Base-by-base conservation (phyloP, 2,797 vertebrate species). In the Catostomus latipinnis region DNA sequence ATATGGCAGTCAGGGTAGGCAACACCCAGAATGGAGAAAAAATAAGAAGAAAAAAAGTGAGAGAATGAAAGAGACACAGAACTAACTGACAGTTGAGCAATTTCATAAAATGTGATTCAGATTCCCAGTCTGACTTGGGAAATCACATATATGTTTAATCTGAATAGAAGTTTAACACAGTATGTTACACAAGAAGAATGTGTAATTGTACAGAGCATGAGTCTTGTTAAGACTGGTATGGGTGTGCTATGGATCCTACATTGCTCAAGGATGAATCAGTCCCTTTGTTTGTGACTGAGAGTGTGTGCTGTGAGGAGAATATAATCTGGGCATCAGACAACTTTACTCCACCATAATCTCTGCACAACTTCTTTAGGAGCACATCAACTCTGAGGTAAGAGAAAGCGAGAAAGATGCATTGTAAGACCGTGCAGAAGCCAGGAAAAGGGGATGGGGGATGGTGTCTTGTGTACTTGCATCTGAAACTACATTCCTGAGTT, bases 221-320 rank as follows among this genome's bases (percentile, higher is more conserved):
- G 3, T 45, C 6, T 6, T 5, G 1, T 22, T 10, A 34, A 43
- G n/a, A 71, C 57, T 43, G 10, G 49, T 6, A 0, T n/a, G 68
- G 68, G 14, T 56, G 68, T 46, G 74, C 63, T 54, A 10, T 1
- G 0, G 6, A 13, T 46, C 14, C 34, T n/a, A 6, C 10, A 46
- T 78, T 7, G 50, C 14, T 3, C 7, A 48, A 56, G 7, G 16
- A 70, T 78, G 67, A 78, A n/a, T 78, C 76, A 78, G 14, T 2
- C 50, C 6, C 3, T 68, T 1, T 8, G 5, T 52, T 8, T 68
- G 14, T 49, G 65, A 48, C 43, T 67, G 65, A 48, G 62, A 22
- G 1, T 66, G 65, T 67, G 65, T 49, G 56, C 6, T 43, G 1
- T 62, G 34, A 65, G 14, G 76, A 54, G 58, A 10, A 8, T 46